Base-by-base conservation (phyloP, 2,797 vertebrate species). In the Lophius americanus region DNA sequence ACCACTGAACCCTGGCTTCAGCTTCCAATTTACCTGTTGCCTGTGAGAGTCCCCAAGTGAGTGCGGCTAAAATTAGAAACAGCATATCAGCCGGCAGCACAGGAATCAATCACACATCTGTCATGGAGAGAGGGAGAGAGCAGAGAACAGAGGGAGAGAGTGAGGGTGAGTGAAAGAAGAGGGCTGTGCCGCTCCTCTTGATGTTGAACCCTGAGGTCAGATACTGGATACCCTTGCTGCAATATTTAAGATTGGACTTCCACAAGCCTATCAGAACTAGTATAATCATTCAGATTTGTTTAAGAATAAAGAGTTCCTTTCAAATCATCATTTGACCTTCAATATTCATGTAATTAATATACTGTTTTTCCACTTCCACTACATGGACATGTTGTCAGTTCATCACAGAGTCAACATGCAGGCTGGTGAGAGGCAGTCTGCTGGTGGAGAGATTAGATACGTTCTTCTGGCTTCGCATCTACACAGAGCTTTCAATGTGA, bases 21-120 rank as follows among this genome's bases (percentile, higher is more conserved):
- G 73, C 75, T 73, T 87, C 81, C 86, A 84, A 87, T 93, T 91
- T 87, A 93, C 90, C 91, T 91, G 84, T 86, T 88, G 86, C 81
- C 23, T 83, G 60, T 11, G 64, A 80, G 65, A 78, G 70, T 88
- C 70, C 73, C 70, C 79, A 46, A 75, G 84, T 70, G 77, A 87
- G 76, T 33, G 35, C 13, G 57, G 82, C 89, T 91, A 93, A 92
- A 92, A 87, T 91, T 93, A 92, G 91, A 88, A 83, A 51, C 79
- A 67, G 84, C 78, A 66, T 81, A 84, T 87, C 74, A 75, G 70
- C 82, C 75, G 14, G 70, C 79, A 78, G 69, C 79, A 46, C 41
- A 51, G 76, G 68, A 84, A 91, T 92, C 92, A 90, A 92, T 92
- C 90, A 89, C 80, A 81, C 68, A 80, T 82, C 78, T 83, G 88